Evolutionary conservation across 2,113 vertebrate species (phyloP).

Genomic region (Phaethornis superciliosus): DNA sequence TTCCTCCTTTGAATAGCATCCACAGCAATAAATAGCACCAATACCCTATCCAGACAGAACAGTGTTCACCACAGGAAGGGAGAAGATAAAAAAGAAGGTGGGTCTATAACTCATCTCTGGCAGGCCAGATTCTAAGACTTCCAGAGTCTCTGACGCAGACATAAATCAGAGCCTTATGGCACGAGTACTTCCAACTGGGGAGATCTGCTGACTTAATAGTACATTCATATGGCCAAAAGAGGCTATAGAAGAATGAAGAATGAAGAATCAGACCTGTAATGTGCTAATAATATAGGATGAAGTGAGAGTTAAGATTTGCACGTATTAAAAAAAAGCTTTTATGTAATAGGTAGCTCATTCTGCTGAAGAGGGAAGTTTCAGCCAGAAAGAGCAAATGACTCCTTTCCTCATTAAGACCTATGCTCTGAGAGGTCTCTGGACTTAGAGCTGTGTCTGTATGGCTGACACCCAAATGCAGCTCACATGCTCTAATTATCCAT

Average conservation of each 20-base stretch:
- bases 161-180: background rate
- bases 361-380: background rate
- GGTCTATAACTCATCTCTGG: background rate
- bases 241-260: background rate
- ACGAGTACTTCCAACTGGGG: background rate
- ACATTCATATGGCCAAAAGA: background rate
- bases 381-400: background rate
- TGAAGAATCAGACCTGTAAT: background rate
- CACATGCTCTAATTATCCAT: background rate
- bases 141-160: background rate
- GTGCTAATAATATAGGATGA: background rate
- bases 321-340: background rate
- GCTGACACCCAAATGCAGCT: background rate
- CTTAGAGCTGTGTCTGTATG: accelerated
- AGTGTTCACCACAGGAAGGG: background rate
- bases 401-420: background rate
- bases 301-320: background rate
- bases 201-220: background rate
- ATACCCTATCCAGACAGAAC: background rate
- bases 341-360: background rate
- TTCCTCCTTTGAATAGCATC: background rate
- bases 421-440: background rate
- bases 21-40: background rate
- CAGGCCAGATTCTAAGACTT: background rate
- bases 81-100: background rate